phyloP scores from a whole-genome alignment of 2,888 invertebrate species.

The Dicranocentrus wangi region DNA sequence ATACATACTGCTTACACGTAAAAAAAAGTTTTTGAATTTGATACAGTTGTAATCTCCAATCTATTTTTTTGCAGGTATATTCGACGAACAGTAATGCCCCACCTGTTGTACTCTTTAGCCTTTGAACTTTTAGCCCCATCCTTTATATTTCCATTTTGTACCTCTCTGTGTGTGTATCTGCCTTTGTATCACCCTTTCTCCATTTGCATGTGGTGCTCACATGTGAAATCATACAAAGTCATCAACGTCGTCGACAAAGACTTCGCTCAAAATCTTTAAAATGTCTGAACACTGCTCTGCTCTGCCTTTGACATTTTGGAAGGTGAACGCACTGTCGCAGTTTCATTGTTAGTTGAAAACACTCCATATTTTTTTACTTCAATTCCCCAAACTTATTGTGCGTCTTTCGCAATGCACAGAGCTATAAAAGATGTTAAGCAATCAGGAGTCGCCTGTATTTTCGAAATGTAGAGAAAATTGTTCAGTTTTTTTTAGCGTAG shows the following conservation, averaged over 20 bases:
- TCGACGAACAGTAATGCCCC: slow-evolving; percentile 20
- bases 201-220: slow-evolving; percentile 4
- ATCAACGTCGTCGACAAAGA: slow-evolving; percentile 1
- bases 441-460: too few species aligned
- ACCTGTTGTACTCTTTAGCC: slow-evolving; percentile 59
- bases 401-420: too few species aligned
- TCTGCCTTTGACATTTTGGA: neutral
- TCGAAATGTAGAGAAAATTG: too few species aligned
- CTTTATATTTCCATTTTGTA: slow-evolving; percentile 15
- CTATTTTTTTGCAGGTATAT: neutral
- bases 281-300: neutral
- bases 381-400: too few species aligned
- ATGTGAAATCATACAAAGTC: neutral
- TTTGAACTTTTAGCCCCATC: slow-evolving; percentile 40
- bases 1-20: too few species aligned
- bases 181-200: slow-evolving; percentile 31
- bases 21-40: too few species aligned
- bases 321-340: slow-evolving; percentile 27
- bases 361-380: too few species aligned
- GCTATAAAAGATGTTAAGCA: too few species aligned
- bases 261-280: neutral
- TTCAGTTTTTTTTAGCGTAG: too few species aligned
- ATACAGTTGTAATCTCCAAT: too few species aligned
- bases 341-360: neutral
- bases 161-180: slow-evolving; percentile 7